Base-by-base conservation (phyloP, 2,113 vertebrate species). In the Collichthys lucidus region DNA sequence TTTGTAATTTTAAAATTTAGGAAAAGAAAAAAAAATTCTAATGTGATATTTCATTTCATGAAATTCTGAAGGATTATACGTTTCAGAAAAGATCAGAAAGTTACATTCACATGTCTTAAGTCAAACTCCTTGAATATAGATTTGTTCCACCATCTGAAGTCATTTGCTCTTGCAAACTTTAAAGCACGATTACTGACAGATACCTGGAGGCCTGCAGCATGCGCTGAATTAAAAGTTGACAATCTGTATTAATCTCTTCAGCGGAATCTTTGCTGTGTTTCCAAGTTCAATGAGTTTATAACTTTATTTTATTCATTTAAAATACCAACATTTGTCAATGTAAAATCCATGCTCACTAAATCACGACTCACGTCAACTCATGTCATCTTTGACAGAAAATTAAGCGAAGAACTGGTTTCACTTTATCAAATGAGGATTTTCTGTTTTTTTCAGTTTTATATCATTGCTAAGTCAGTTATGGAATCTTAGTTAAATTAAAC, bases 201-300 rank as follows among this genome's bases (percentile, higher is more conserved):
- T 44, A 73, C 52, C 46, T 74, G 42, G 15, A 62, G 73, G 73
- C 67, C 46, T 40, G 67, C 17, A 67, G 11, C 24, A 35, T 1
- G 2, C 12, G 6, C 22, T 61, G 60, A 60, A 77, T 78, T 64
- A 77, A 63, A 85, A 83, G 59, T 14, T 40, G 31, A 63, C 53
- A 53, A 22, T 63, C 29, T 80, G 26, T 29, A 17, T 42, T 66
- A 59, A 31, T 55, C 20, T 60, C 19, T 66, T 64, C 35, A 12
- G 1, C 10, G 35, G 65, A 70, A 42, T 29, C 35, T 52, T 50
- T 17, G 24, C 35, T 40, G 4, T 59, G 56, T 42, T 40, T 63
- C 22, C 14, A 62, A 67, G 26, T 44, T n/a, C 63, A 40, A 73
- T 35, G 52, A 60, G 29, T 66, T 83, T 62, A 73, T 17, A 57